A percentile compares a stretch with the other conserved stretches of the same genome.
phyloP scores from a whole-genome alignment of 2,888 invertebrate species.

The Branchellion lobata region DNA sequence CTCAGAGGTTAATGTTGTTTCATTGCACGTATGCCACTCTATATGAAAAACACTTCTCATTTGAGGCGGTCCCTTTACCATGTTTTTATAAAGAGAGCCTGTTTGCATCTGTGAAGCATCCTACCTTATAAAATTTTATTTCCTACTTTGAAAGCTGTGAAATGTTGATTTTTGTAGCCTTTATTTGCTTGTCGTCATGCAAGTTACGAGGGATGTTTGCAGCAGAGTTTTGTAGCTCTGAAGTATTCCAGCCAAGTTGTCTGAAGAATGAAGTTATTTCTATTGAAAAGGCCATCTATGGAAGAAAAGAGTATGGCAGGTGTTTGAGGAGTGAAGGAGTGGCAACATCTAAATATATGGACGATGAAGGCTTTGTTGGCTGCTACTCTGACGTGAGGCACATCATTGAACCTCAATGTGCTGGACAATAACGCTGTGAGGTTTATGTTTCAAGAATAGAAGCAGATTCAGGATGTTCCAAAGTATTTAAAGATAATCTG shows the following conservation, averaged over 20 bases:
- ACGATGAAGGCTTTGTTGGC: too few species aligned
- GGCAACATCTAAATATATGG: constrained; percentile 3
- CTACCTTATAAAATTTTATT: too few species aligned
- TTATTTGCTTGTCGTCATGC: too few species aligned
- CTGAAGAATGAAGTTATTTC: constrained; percentile 19
- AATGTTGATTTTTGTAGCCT: too few species aligned
- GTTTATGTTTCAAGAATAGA: background rate
- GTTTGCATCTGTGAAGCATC: too few species aligned
- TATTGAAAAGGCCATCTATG: constrained; percentile 25
- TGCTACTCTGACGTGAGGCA: constrained; percentile 26
- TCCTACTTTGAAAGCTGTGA: too few species aligned
- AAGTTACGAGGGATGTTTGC: background rate
- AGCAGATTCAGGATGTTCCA: too few species aligned
- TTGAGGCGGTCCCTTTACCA: background rate
- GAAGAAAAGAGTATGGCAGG: constrained; percentile 2
- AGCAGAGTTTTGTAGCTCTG: constrained; percentile 24
- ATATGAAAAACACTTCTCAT: too few species aligned
- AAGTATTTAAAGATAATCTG: too few species aligned
- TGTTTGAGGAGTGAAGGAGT: constrained; percentile 19
- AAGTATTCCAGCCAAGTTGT: constrained; percentile 28
- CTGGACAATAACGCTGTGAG: constrained; percentile 3
- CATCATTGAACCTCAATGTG: constrained; percentile 6
- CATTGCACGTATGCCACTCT: background rate
- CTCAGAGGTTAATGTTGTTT: background rate
- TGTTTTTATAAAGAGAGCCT: too few species aligned